Conservation (phyloP, 2,888 invertebrate genomes). For the Drosophila aldrichi region DNA sequence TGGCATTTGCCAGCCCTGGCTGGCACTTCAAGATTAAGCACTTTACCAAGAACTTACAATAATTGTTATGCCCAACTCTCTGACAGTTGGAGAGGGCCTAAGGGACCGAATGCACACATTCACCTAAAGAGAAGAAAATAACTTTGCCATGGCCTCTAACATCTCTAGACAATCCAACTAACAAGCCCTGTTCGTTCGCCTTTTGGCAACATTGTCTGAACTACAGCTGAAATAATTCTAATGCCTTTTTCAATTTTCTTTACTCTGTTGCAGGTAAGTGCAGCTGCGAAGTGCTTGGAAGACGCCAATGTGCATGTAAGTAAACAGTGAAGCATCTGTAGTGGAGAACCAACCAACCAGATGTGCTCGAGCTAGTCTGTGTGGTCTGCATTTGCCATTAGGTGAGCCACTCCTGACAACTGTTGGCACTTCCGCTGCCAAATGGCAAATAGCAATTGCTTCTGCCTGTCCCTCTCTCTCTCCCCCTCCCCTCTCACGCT, state of each 20-base stretch:
- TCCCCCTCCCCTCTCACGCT: neutral
- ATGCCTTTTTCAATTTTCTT: conserved; percentile 33
- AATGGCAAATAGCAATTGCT: conserved; percentile 59
- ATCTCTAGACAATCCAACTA: conserved; percentile 23
- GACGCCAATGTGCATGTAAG: conserved; percentile 67
- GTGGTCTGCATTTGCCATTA: conserved; percentile 53
- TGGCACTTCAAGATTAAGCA: conserved; percentile 37
- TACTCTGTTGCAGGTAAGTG: conserved; percentile 68
- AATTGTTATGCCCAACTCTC: conserved; percentile 36
- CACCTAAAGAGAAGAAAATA: neutral
- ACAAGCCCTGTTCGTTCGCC: conserved; percentile 1
- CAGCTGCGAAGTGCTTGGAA: conserved; percentile 41
- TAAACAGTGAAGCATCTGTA: conserved; percentile 39
- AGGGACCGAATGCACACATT: conserved; percentile 7
- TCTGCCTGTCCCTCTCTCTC: neutral
- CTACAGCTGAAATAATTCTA: conserved; percentile 55
- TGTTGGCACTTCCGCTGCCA: conserved; percentile 70
- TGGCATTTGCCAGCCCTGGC: conserved; percentile 19
- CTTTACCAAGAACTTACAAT: conserved; percentile 45
- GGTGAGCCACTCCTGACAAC: conserved; percentile 73
- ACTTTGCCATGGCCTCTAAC: conserved; percentile 51
- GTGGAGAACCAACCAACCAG: conserved; percentile 36
- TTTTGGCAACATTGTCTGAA: conserved; percentile 63
- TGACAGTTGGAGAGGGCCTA: conserved; percentile 15
- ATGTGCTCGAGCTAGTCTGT: conserved; percentile 14